Conservation (phyloP, 1,140 invertebrate species). For the Ceratoteleas bidentatus region DNA sequence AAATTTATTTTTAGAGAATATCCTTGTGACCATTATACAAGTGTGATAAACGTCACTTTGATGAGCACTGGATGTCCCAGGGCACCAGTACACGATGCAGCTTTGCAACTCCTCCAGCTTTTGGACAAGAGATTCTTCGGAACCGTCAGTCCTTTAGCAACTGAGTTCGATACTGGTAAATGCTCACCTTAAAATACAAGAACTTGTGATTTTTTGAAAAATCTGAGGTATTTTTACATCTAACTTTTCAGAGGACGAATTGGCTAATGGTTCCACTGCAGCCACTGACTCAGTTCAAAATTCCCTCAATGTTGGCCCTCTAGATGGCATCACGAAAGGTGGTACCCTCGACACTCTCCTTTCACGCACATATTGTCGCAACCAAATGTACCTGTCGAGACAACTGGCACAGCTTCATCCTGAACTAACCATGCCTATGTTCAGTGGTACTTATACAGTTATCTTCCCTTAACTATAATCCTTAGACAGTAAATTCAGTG, state of each 20-base stretch:
- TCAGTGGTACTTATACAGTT: constrained; percentile 88
- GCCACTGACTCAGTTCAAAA: constrained; percentile 65
- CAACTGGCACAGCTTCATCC: constrained; percentile 96
- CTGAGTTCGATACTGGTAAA: constrained; percentile 86
- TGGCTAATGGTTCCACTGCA: constrained; percentile 68
- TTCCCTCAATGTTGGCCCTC: constrained; percentile 57
- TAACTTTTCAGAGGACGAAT: constrained; percentile 84
- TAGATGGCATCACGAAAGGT: constrained; percentile 75
- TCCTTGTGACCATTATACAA: constrained; percentile 98
- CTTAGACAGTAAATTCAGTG: neutral
- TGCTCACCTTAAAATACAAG: no score
- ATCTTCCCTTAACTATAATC: neutral
- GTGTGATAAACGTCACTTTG: constrained; percentile 97
- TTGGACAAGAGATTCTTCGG: constrained; percentile 98
- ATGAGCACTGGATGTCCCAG: constrained; percentile 97
- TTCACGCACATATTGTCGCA: constrained; percentile 93
- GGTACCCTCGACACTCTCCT: constrained; percentile 91
- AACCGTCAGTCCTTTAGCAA: constrained; percentile 86
- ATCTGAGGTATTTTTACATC: no score
- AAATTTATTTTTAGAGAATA: no score
- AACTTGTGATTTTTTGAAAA: no score
- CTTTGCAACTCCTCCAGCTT: constrained; percentile 95
- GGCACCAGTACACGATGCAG: constrained; percentile 94
- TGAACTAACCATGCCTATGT: constrained; percentile 99
- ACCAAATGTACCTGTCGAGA: constrained; percentile 94